Base-by-base conservation (phyloP, 92 coral and sea anemone genomes). In the Pocillopora grandis region DNA sequence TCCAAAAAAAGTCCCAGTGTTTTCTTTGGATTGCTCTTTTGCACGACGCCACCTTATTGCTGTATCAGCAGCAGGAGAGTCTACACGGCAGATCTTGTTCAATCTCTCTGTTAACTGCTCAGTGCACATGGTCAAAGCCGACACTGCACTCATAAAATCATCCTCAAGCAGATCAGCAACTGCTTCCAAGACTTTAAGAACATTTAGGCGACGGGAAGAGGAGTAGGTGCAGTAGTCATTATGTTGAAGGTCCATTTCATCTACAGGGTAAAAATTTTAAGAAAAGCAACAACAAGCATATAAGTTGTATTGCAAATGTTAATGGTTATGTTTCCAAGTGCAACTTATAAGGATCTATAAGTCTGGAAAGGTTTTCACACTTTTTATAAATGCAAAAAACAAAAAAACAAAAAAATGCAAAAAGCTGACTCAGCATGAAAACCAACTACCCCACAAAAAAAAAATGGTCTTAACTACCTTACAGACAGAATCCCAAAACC, bases 41-140 rank as follows among this genome's bases (percentile, higher is more conserved):
- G 5, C 2, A 14, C 62, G 18, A 5, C 10, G 62, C 12, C 5
- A 17, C 19, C 6, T 1, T 23, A 55, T 23, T 35, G 11, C 56
- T 68, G 52, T 31, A 1, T 77, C 42, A 75, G 48, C 42, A 75
- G 48, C 11, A 62, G 72, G 77, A 76, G 77, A 58, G 65, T 73
- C 42, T 49, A 35, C 55, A 56, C 12, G 70, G 77, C 84, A 37
- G 49, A 67, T 57, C 79, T 63, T 82, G 57, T 36, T 71, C 27
- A 92, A 71, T 23, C 82, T 80, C 56, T 82, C 83, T 14, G 89
- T 19, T 12, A 91, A 58, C 61, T 91, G 89, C 59, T 91, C 97
- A 31, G 94, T 93, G 83, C 91, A 93, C 56, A 89, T 76, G 9
- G 89, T 82, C 35, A 93, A 74, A 13, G 94, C 90, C 1, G 87